These are phyloP conservation scores for Brachyopa scutellaris DNA, from an alignment of 2,888 invertebrate genomes.

Conservation along the genomic window DNA sequence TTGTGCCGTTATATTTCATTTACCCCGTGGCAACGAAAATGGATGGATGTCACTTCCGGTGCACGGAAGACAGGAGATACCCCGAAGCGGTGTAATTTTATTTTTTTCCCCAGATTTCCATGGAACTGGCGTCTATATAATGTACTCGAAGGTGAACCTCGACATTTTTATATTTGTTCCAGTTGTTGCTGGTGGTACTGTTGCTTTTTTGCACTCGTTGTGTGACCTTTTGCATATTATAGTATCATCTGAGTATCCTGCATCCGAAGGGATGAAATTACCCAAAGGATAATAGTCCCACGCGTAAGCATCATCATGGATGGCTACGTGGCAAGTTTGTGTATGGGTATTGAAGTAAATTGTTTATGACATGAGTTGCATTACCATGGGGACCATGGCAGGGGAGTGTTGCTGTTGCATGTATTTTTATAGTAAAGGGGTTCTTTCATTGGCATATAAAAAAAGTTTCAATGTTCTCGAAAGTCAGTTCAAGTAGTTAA, in stretches of 20 bases:
- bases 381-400: slow-evolving; percentile 1
- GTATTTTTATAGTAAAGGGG: too few species aligned
- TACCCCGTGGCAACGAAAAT: slow-evolving; percentile 20
- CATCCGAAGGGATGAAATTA: slow-evolving; percentile 14
- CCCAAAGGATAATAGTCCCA: slow-evolving; percentile 28
- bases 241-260: slow-evolving; percentile 20
- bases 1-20: slow-evolving; percentile 22
- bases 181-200: slow-evolving; percentile 1
- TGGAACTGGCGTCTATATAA: neutral
- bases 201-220: neutral
- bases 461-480: too few species aligned
- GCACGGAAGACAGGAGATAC: slow-evolving; percentile 28
- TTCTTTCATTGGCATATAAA: too few species aligned
- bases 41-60: slow-evolving; percentile 59
- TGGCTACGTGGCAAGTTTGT: slow-evolving; percentile 8
- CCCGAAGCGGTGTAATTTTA: slow-evolving; percentile 36
- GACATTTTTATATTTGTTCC: slow-evolving; percentile 2
- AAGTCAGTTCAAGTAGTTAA: too few species aligned
- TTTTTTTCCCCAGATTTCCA: slow-evolving; percentile 39
- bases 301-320: slow-evolving; percentile 6
- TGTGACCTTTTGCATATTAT: slow-evolving; percentile 51
- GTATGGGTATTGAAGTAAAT: slow-evolving; percentile 13
- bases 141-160: too few species aligned
- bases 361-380: slow-evolving; percentile 27
- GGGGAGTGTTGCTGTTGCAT: slow-evolving; percentile 5